These are phyloP conservation scores for Sphyrna mokarran DNA, from an alignment of 2,113 vertebrate species.

Conservation along the genomic window DNA sequence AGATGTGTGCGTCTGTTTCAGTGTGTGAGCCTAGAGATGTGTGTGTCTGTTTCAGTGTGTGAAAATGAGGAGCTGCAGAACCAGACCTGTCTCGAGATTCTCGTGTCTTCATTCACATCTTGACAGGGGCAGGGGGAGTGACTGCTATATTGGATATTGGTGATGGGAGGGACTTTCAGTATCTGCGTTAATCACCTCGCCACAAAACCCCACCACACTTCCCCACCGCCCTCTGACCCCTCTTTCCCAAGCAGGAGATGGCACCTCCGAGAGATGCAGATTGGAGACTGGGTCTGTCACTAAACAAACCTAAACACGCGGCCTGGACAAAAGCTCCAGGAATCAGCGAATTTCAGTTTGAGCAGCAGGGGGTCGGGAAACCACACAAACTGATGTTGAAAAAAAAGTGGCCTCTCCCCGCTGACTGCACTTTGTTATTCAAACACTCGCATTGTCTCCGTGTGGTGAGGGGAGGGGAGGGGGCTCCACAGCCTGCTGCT, in stretches of 20 bases:
- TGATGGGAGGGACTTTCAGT: neutral
- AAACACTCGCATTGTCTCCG: neutral
- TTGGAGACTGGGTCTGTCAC: neutral
- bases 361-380: neutral
- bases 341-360: neutral
- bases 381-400: neutral
- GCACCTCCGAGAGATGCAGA: neutral
- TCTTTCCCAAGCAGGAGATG: neutral
- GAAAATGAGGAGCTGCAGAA: neutral
- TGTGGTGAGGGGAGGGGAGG: neutral
- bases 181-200: constrained; percentile 38
- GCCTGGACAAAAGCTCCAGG: neutral
- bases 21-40: too few relatives aligned
- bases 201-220: neutral
- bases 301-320: neutral
- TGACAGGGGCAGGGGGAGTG: neutral
- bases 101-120: neutral
- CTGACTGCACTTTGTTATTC: neutral
- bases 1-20: too few relatives aligned
- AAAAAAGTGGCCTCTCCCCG: neutral
- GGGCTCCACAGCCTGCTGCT: neutral
- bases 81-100: neutral
- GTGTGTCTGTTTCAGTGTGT: neutral
- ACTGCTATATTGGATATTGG: neutral
- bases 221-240: neutral